Evolutionary conservation across 2,113 vertebrate genomes (phyloP).

Genomic region (Rallus limicola): DNA sequence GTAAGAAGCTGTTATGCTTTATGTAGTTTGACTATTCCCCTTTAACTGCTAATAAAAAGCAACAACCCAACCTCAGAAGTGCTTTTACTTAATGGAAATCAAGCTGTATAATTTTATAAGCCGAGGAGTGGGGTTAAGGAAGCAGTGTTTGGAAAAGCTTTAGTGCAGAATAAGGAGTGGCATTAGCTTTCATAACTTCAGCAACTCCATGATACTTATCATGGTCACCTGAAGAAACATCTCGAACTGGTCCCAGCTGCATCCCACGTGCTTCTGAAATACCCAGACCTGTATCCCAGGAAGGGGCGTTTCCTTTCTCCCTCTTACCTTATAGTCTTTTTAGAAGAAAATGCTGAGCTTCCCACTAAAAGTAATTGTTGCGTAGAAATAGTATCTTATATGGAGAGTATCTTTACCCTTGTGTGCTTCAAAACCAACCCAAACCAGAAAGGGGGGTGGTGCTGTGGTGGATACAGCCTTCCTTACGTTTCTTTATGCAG

Average conservation of each 20-base stretch:
- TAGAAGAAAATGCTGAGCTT: neutral
- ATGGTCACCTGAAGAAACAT: neutral
- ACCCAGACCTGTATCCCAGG: neutral
- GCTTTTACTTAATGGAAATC: neutral
- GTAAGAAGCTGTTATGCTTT: neutral
- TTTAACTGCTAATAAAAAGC: neutral
- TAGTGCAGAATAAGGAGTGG: neutral
- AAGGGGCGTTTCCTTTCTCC: neutral
- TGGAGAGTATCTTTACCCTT: accelerated
- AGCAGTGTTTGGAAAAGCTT: neutral
- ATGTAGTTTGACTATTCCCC: neutral
- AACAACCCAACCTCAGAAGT: neutral
- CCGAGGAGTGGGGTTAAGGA: neutral
- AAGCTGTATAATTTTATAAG: neutral
- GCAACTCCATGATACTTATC: too few species aligned
- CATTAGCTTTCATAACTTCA: neutral
- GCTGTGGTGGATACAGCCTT: neutral
- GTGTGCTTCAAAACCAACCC: too few species aligned
- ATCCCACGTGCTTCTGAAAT: neutral
- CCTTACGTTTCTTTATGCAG: too few species aligned
- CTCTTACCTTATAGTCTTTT: neutral
- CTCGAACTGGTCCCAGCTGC: neutral
- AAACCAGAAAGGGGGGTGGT: accelerated
- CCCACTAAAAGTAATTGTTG: accelerated
- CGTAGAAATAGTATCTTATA: accelerated